Evolutionary conservation across 2,888 invertebrate genomes (phyloP).

Genomic region (Octodonta nipae): DNA sequence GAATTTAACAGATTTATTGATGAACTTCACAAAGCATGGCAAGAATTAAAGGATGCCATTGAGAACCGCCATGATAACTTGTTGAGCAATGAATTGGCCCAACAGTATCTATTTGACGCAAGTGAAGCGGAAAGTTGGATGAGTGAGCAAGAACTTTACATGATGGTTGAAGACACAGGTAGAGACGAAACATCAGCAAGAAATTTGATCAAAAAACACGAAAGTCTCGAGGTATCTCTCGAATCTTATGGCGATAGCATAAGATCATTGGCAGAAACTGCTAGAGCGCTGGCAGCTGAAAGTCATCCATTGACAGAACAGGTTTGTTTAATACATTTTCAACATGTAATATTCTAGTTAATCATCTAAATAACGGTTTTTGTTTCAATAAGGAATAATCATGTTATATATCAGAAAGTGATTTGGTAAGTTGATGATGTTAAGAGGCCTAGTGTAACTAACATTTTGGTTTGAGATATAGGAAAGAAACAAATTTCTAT

Average conservation of each 20-base stretch:
- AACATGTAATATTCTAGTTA: no score
- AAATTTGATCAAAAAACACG: slow-evolving; percentile 98
- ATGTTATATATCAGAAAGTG: no score
- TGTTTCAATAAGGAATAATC: no score
- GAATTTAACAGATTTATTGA: slow-evolving; percentile 81
- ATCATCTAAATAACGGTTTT: no score
- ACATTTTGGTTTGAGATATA: no score
- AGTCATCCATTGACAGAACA: slow-evolving; percentile 57
- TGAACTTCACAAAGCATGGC: slow-evolving; percentile 85
- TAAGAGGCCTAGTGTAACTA: no score
- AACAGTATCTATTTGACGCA: slow-evolving; percentile 93
- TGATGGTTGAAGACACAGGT: slow-evolving; percentile 99
- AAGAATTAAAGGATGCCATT: slow-evolving; percentile 88
- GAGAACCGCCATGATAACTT: slow-evolving; percentile 78
- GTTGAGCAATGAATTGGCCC: slow-evolving; percentile 34
- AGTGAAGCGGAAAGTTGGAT: slow-evolving; percentile 99
- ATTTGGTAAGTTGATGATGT: no score
- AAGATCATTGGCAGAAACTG: slow-evolving; percentile 87
- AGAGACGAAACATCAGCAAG: slow-evolving; percentile 98
- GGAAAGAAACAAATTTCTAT: no score
- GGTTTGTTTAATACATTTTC: no score
- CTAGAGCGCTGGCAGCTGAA: slow-evolving; percentile 76
- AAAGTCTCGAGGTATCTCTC: slow-evolving; percentile 83
- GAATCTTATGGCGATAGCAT: slow-evolving; percentile 97
- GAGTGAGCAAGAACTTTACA: slow-evolving; percentile 99